A percentile compares a stretch with the other conserved stretches of the same genome.
phyloP scores from a whole-genome alignment of 2,113 vertebrate species.

The Myotis yumanensis region DNA sequence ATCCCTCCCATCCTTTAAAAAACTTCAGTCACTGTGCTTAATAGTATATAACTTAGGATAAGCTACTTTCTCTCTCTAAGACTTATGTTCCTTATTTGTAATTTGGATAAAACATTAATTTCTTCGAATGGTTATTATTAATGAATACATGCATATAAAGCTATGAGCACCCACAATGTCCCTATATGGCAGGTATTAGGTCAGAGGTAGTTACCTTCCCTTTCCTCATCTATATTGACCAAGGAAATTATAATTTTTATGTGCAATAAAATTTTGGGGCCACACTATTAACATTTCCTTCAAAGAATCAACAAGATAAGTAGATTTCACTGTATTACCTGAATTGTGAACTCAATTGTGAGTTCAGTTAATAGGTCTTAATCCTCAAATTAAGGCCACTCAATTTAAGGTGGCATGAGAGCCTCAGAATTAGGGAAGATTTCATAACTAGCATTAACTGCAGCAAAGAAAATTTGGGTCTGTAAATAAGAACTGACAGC shows the following conservation, averaged over 20 bases:
- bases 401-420: background rate
- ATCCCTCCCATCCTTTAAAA: background rate
- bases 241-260: background rate
- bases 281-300: background rate
- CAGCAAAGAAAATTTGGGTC: background rate
- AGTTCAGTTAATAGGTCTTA: background rate
- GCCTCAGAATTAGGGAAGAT: background rate
- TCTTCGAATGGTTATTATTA: background rate
- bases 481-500: slow-evolving; percentile 59
- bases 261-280: background rate
- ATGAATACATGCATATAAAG: background rate
- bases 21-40: background rate
- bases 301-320: slow-evolving; percentile 1
- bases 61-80: background rate
- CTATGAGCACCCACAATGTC: background rate
- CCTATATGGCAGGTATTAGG: background rate
- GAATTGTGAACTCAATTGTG: background rate
- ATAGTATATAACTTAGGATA: background rate
- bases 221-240: background rate
- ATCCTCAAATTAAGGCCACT: background rate
- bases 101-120: slow-evolving; percentile 5
- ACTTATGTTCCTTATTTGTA: slow-evolving; percentile 3
- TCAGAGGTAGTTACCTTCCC: background rate
- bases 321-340: background rate
- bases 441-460: slow-evolving; percentile 42